phyloP scores from a whole-genome alignment of 2,113 vertebrate species.

The Circaetus gallicus region DNA sequence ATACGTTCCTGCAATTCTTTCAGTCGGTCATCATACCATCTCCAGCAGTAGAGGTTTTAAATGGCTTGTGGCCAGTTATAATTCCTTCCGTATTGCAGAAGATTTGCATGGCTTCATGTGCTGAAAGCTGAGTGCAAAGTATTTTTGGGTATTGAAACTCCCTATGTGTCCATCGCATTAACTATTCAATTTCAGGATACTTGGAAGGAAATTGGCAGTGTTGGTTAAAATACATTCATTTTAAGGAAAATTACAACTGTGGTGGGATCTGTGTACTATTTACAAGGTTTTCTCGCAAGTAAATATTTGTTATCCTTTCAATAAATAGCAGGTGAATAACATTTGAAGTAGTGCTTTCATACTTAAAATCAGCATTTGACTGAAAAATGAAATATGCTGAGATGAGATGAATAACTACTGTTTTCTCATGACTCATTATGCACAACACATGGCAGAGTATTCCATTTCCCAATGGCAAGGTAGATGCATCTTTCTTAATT shows the following conservation, averaged over 20 bases:
- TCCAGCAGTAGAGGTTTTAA: neutral
- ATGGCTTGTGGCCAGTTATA: neutral
- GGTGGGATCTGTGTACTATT: neutral
- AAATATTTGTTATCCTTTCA: neutral
- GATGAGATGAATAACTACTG: slow-evolving; percentile 4
- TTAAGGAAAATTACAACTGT: neutral
- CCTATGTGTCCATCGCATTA: neutral
- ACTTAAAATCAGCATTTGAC: neutral
- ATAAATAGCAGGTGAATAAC: neutral
- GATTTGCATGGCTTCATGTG: neutral
- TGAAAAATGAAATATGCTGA: neutral
- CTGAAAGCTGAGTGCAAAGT: neutral
- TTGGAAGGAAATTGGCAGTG: neutral
- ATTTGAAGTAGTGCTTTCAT: neutral
- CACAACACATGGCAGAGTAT: neutral
- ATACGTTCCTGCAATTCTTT: neutral
- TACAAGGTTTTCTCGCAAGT: neutral
- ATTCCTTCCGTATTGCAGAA: slow-evolving; percentile 25
- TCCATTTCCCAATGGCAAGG: slow-evolving; percentile 39
- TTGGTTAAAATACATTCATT: neutral
- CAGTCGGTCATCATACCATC: neutral
- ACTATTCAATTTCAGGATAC: neutral
- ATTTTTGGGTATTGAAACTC: neutral
- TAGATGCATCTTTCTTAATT: slow-evolving; percentile 46
- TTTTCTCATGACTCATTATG: slow-evolving; percentile 12